Base-by-base conservation (phyloP, 2,888 invertebrate genomes). In the Elegia similella region DNA sequence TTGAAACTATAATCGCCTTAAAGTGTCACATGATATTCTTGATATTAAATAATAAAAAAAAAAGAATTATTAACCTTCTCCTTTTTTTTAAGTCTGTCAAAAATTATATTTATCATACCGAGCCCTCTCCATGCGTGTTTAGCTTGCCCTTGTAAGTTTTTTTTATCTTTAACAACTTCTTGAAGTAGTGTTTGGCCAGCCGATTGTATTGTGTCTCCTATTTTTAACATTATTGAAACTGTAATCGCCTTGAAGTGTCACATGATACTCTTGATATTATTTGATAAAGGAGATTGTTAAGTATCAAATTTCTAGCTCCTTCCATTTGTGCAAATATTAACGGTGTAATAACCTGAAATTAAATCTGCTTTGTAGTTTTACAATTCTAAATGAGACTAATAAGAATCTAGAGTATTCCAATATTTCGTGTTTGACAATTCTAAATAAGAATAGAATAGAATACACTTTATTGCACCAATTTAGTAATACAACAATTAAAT, bases 221-320 rank as follows among this genome's bases (percentile, higher is more conserved):
- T 68, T 23, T 58, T 63, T 43, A n/a, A 43, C 58, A 54, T 62
- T 75, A 69, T 74, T 69, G 64, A 68, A 72, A 62, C 52, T 60
- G 60, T 64, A 68, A 65, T 73, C 69, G 44, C 80, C 79, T 80
- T 81, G 78, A 74, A 72, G 64, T 66, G 79, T 76, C 76, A 80
- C 64, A 66, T 68, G 73, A 78, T 70, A 76, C 63, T 64, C 55
- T 59, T 69, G 72, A 70, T 68, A 67, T 55, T 58, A 58, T 74
- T 72, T 62, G 73, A 77, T 74, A 74, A 75, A 72, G 56, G 61
- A 62, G 55, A 65, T 66, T 61, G 64, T 23, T 69, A 70, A 66
- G 66, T 73, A 65, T 71, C 63, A 56, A 53, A 61, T 71, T 70
- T 70, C 65, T 59, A 65, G 68, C 65, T 63, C 64, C 64, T 63